phyloP scores from a whole-genome alignment of 1,140 invertebrate genomes.

The Tetragnatha versicolor region DNA sequence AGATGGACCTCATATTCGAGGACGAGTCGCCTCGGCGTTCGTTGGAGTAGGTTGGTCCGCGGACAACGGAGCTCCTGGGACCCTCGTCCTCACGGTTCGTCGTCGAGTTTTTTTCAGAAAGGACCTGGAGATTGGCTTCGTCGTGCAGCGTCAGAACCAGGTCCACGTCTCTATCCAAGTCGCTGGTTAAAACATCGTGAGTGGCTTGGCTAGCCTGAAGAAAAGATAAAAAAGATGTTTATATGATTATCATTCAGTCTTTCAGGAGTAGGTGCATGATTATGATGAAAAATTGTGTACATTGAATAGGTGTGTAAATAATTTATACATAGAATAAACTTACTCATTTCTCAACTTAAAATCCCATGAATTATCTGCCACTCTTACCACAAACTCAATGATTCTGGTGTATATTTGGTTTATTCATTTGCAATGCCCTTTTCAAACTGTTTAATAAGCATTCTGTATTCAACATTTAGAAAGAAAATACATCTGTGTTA shows the following conservation, averaged over 20 bases:
- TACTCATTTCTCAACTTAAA: no score
- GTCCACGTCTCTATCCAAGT: conserved; percentile 4
- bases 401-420: no score
- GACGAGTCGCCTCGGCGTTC: not conserved
- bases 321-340: no score
- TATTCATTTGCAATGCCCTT: no score
- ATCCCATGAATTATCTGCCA: no score
- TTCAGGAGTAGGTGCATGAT: no score
- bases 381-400: no score
- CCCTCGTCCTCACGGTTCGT: not conserved
- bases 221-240: not conserved
- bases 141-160: conserved; percentile 23
- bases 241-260: not conserved
- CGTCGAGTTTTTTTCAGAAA: not conserved
- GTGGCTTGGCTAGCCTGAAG: not conserved
- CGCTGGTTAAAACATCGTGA: not conserved
- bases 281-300: no score
- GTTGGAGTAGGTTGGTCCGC: conserved; percentile 1
- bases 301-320: no score
- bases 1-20: conserved; percentile 41
- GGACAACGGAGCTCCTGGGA: not conserved
- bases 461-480: no score
- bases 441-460: no score
- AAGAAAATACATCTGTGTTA: no score
- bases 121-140: not conserved